These are phyloP conservation scores for Brachyrhaphis roseni DNA, from an alignment of 2,797 vertebrate genomes.

Conservation along the genomic window DNA sequence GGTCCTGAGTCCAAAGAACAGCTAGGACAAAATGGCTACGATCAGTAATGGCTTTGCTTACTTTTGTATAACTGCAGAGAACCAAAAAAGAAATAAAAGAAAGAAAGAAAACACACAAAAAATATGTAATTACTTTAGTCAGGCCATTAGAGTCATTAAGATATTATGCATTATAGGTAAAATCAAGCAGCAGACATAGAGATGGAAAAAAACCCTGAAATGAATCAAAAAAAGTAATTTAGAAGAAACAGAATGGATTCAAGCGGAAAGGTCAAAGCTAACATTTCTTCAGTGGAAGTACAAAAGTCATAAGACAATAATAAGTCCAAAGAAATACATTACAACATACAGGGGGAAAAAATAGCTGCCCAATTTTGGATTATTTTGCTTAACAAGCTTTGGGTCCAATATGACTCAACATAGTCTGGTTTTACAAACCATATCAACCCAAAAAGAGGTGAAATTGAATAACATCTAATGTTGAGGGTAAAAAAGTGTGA, in stretches of 20 bases:
- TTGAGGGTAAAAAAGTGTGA: not conserved
- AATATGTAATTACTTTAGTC: slow-evolving; percentile 1
- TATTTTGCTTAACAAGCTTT: not conserved
- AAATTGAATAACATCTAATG: not conserved
- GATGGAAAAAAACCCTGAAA: not conserved
- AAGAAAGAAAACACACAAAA: not conserved
- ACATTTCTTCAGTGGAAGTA: slow-evolving; percentile 41
- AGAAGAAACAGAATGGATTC: slow-evolving; percentile 39
- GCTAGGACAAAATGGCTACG: not conserved
- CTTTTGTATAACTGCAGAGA: slow-evolving; percentile 10
- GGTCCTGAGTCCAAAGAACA: slow-evolving; percentile 16
- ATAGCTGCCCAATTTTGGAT: not conserved
- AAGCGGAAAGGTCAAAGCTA: slow-evolving; percentile 16
- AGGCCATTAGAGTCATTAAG: slow-evolving; percentile 1
- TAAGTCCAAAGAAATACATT: not conserved
- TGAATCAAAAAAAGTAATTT: not conserved
- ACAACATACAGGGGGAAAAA: not conserved
- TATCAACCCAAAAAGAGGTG: not conserved
- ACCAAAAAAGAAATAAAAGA: not conserved
- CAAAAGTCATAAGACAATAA: not conserved
- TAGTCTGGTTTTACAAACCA: not conserved
- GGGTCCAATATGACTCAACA: not conserved
- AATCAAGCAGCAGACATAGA: slow-evolving; percentile 5
- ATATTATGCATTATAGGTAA: slow-evolving; percentile 6
- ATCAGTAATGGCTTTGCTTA: slow-evolving; percentile 10